Evolutionary conservation across 2,797 vertebrate species (phyloP), one percentile per base, ranked within the genome.

Genomic region (Peromyscus nudipes): DNA sequence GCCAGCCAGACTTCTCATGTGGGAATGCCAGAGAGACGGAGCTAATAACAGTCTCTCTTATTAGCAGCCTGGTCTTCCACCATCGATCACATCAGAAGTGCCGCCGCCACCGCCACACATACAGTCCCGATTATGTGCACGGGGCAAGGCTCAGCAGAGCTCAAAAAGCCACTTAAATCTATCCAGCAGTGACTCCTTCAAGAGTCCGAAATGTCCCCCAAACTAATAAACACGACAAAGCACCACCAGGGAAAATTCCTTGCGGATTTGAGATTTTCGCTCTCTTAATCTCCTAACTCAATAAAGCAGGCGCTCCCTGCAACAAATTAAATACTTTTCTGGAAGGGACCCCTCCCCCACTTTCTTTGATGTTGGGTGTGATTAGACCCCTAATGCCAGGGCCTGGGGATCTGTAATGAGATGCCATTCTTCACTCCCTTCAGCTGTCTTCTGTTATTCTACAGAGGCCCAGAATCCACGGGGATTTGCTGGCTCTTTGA

Each of bases 181-280:
- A 0, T 14, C 19, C 71, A 88, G 86, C 43, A 94, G 93, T 69
- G 55, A 92, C 21, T 82, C 90, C 71, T 88, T 80, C 94, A 65
- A 96, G 86, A 62, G 60, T 71, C 92, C 0, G 29, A 96, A 95
- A 92, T 81, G 97, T 60, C 98, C 95, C 91, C 69, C 96, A 96
- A 94, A 93, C 93, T 97, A 97, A 98, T 97, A 97, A 96, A 87
- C 73, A 82, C 0, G 16, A 91, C 97, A 91, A 93, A 97, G 95
- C 90, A 92, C 92, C 0, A 16, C 96, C 73, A 11, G 96, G 92
- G 92, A 97, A 98, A 98, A 98, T 98, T 98, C 98, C 93, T n/a
- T 89, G 25, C 40, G 97, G 98, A 98, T 98, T 98, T 98, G 95
- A 96, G 95, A 93, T 96, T 97, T 96, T 94, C 97, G 95, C 84